Percentiles rank a stretch among this genome's conserved stretches.
Conservation (phyloP, 2,797 vertebrate genomes). For the Lophotriccus pileatus region DNA sequence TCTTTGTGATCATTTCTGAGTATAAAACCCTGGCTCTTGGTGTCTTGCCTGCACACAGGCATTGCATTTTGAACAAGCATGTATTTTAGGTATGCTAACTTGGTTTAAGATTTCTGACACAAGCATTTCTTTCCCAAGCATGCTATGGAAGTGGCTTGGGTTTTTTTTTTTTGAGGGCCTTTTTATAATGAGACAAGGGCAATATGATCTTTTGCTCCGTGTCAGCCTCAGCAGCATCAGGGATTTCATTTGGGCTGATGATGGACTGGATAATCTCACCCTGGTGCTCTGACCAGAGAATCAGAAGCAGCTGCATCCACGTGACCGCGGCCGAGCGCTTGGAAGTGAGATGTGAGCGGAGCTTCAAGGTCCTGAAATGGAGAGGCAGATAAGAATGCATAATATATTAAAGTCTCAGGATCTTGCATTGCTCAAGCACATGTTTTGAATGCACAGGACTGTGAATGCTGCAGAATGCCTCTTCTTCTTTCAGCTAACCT, state of each 20-base stretch:
- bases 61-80: not conserved
- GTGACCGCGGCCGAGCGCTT: not conserved
- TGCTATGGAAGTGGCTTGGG: not conserved
- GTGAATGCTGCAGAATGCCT: not conserved
- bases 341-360: not conserved
- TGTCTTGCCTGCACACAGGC: not conserved
- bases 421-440: not conserved
- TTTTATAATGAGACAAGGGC: not conserved
- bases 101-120: not conserved
- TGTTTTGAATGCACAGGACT: not conserved
- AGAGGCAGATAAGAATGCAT: not conserved
- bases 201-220: not conserved
- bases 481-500: not conserved
- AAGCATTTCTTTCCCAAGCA: not conserved
- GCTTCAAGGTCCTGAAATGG: not conserved
- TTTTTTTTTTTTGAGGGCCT: not conserved
- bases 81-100: not conserved
- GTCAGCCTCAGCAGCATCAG: not conserved
- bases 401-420: not conserved
- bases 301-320: not conserved
- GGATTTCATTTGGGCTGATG: not conserved
- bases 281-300: not conserved
- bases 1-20: not conserved
- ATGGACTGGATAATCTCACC: not conserved
- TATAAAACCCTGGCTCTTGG: not conserved